Conservation (phyloP, 1,140 invertebrate genomes). For the Trichonephila inaurata region DNA sequence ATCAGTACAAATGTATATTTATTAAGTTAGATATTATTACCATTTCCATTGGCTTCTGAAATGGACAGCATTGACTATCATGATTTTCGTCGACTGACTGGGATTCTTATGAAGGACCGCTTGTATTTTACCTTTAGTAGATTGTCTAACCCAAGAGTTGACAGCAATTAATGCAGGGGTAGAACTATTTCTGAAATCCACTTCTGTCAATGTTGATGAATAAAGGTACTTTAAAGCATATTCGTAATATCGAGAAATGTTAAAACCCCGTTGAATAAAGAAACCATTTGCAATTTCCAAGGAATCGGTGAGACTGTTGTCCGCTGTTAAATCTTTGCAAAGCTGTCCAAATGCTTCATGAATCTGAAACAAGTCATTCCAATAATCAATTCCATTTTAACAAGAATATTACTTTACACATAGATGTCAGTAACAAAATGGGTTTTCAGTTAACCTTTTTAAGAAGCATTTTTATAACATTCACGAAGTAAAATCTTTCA, state of each 20-base stretch:
- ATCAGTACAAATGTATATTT: not conserved
- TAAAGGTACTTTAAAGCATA: slow-evolving; percentile 76
- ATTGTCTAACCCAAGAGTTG: slow-evolving; percentile 87
- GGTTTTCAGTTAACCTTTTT: too few relatives aligned
- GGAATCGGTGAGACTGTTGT: slow-evolving; percentile 62
- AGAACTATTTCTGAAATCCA: slow-evolving; percentile 84
- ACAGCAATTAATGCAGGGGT: slow-evolving; percentile 83
- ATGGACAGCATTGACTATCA: slow-evolving; percentile 88
- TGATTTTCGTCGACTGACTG: slow-evolving; percentile 80
- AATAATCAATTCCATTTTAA: too few relatives aligned
- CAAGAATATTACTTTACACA: too few relatives aligned
- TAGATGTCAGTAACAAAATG: too few relatives aligned
- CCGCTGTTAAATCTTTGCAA: slow-evolving; percentile 74
- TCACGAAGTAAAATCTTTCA: too few relatives aligned
- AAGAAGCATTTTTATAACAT: too few relatives aligned
- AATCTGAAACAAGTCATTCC: slow-evolving; percentile 7
- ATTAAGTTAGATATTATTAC: not conserved
- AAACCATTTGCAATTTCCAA: slow-evolving; percentile 77
- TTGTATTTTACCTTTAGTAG: slow-evolving; percentile 86
- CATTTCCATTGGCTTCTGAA: slow-evolving; percentile 89
- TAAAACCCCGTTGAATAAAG: slow-evolving; percentile 75
- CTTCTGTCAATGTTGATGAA: slow-evolving; percentile 84
- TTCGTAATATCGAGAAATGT: slow-evolving; percentile 67
- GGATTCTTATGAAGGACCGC: slow-evolving; percentile 81
- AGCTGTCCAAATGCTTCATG: slow-evolving; percentile 77